Base-by-base conservation (phyloP, 2,797 vertebrate species). In the Margarornis squamiger region DNA sequence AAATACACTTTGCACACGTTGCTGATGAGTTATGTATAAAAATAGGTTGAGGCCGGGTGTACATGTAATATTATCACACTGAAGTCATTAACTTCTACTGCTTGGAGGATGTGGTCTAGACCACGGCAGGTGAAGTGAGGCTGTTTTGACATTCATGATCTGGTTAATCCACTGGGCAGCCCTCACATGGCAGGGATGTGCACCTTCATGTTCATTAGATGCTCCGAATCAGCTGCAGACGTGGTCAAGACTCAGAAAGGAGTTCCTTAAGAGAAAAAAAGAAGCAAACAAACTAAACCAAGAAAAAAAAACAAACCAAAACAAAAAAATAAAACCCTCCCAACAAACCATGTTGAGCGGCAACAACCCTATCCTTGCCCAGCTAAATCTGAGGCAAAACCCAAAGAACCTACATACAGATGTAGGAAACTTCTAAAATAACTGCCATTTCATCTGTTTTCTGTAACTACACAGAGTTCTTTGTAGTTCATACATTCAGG, bases 41-140 rank as follows among this genome's bases (percentile, higher is more conserved):
- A 79, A 75, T n/a, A 86, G 14, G 62, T 39, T 29, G 61, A 71
- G 54, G 52, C 29, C 65, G 67, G 41, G 29, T 57, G 32, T 21
- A 75, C 2, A 2, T 0, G 0, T 46, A 63, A 21, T 14, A 48
- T 55, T 49, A 26, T 36, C 59, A 75, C 54, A 34, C 11, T 55
- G 51, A 88, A 65, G 58, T 52, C 30, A 93, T 77, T 77, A 74
- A 68, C n/a, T 86, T 74, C 27, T 65, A 55, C 32, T 38, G 32
- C 76, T 66, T n/a, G 32, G 51, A 95, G 90, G 68, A 90, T 86
- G 83, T 67, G 86, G 90, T 52, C 30, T 67, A 61, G 55, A 46
- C 32, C 82, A 92, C 0, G 0, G 41, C 22, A 92, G 43, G 51
- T 38, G 89, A 93, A 85, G 71, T 27, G 59, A 22, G 45, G 13